phyloP scores from a whole-genome alignment of 2,113 vertebrate species.

The Pyrgilauda ruficollis region DNA sequence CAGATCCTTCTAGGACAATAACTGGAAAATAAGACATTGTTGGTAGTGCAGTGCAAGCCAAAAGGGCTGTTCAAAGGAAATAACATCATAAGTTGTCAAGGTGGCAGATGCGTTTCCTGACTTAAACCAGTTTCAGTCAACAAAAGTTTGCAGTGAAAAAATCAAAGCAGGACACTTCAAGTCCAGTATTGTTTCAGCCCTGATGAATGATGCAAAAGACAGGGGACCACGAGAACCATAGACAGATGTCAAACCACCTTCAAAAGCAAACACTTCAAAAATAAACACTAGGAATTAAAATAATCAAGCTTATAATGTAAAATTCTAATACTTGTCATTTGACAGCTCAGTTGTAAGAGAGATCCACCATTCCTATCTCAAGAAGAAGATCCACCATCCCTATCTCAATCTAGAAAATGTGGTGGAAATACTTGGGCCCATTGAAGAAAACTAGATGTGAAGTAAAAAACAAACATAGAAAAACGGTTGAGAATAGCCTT shows the following conservation, averaged over 20 bases:
- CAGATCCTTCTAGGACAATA: neutral
- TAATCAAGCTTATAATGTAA: neutral
- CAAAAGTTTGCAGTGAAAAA: constrained; percentile 13
- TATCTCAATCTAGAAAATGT: neutral
- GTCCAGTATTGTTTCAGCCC: neutral
- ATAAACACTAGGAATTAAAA: neutral
- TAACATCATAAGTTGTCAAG: constrained; percentile 32
- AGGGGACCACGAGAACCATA: neutral
- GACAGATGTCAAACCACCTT: neutral
- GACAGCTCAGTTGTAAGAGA: neutral
- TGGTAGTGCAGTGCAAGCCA: constrained; percentile 31
- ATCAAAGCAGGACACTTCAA: neutral
- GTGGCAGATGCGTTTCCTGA: neutral
- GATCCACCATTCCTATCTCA: neutral
- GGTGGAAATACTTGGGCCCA: neutral
- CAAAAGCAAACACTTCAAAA: neutral
- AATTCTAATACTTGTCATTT: neutral
- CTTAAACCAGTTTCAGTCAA: constrained; percentile 24
- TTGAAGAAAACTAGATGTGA: neutral
- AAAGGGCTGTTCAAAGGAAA: constrained; percentile 15
- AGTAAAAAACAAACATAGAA: neutral
- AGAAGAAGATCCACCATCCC: neutral
- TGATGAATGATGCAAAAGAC: neutral
- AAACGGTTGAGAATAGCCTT: neutral
- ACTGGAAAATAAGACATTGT: constrained; percentile 15